Evolutionary conservation across 2,888 invertebrate genomes (phyloP).

Genomic region (Latrodectus elegans): DNA sequence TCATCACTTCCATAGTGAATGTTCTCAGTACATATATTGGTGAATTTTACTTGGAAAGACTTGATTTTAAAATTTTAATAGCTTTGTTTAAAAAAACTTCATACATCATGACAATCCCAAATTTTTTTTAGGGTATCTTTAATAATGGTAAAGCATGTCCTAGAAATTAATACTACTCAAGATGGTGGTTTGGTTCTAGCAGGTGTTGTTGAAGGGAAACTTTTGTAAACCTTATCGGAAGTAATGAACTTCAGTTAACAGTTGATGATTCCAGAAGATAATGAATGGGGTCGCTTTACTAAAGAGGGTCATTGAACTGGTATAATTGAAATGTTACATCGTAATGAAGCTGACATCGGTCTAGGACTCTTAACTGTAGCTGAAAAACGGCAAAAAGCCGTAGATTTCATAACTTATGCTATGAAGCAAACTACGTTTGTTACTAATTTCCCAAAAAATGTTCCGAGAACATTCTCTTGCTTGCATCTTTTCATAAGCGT

Average conservation of each 20-base stretch:
- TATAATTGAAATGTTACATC: conserved; percentile 59
- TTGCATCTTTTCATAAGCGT: not conserved
- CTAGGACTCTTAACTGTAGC: conserved; percentile 79
- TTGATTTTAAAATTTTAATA: too few species aligned
- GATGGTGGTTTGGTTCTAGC: not conserved
- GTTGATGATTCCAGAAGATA: not conserved
- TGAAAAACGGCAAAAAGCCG: conserved; percentile 77
- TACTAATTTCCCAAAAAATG: conserved; percentile 3
- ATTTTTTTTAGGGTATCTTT: conserved; percentile 6
- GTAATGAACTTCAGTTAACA: not conserved
- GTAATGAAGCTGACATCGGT: conserved; percentile 76
- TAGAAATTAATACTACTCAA: conserved; percentile 1
- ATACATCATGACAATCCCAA: not conserved
- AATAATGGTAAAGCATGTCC: not conserved
- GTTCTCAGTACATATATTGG: too few species aligned
- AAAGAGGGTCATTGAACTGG: conserved; percentile 71
- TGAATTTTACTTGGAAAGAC: too few species aligned
- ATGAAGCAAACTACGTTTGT: conserved; percentile 26
- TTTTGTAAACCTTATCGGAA: conserved; percentile 6
- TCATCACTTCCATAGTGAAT: too few species aligned
- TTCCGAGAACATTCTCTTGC: not conserved
- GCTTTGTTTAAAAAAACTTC: too few species aligned
- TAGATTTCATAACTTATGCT: conserved; percentile 77
- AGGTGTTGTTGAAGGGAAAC: conserved; percentile 8
- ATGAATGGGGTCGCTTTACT: conserved; percentile 9